phyloP scores from a whole-genome alignment of 92 coral and sea anemone species.

The Actinostola sp. region DNA sequence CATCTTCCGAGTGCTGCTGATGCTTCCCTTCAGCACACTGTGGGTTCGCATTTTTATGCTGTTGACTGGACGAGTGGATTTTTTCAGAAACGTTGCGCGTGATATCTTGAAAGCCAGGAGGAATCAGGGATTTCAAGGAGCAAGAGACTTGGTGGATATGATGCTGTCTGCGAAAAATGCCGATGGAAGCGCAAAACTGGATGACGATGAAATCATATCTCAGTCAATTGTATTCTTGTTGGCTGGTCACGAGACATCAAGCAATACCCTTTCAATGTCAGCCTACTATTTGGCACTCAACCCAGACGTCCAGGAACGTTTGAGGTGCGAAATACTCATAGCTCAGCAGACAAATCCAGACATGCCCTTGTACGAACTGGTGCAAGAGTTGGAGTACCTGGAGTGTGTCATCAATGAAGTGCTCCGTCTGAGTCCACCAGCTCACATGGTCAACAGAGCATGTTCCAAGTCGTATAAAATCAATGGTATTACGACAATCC shows the following conservation, averaged over 20 bases:
- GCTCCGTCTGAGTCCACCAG: constrained; percentile 62
- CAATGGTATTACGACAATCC: constrained; percentile 49
- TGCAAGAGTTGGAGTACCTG: constrained; percentile 70
- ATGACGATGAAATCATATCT: constrained; percentile 48
- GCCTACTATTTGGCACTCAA: constrained; percentile 61
- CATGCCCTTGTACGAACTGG: constrained; percentile 57
- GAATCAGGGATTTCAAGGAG: constrained; percentile 6
- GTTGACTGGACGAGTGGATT: not conserved
- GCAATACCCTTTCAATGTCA: constrained; percentile 54
- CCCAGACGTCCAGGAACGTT: constrained; percentile 60
- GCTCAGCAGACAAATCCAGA: constrained; percentile 55
- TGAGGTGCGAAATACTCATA: constrained; percentile 39
- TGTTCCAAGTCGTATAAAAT: constrained; percentile 50
- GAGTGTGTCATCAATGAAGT: constrained; percentile 73
- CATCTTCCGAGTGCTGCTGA: not conserved
- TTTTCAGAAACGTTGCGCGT: not conserved
- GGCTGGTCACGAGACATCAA: constrained; percentile 57
- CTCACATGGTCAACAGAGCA: constrained; percentile 36
- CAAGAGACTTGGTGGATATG: constrained; percentile 29
- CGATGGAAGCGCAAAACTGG: constrained; percentile 40
- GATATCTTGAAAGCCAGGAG: constrained; percentile 18
- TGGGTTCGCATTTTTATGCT: not conserved
- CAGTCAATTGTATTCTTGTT: constrained; percentile 51
- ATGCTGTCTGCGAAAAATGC: constrained; percentile 42
- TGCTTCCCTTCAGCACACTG: not conserved